These are phyloP conservation scores for Troglohyphantes excavatus DNA, from an alignment of 2,888 invertebrate species.

Conservation along the genomic window DNA sequence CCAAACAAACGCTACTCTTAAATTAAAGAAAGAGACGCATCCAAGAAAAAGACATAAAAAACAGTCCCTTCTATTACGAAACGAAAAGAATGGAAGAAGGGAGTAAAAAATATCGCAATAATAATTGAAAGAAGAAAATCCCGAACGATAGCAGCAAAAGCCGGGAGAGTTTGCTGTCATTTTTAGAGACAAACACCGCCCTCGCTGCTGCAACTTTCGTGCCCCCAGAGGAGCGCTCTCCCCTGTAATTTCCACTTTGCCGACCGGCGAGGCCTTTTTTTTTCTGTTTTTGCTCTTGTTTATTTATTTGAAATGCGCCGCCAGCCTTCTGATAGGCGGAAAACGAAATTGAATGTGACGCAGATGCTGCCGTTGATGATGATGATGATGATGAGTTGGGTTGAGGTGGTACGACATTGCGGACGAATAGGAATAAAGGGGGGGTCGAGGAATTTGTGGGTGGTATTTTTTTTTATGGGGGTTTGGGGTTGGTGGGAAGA, in stretches of 20 bases:
- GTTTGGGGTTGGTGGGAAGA: background rate
- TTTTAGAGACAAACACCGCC: slow-evolving; percentile 61
- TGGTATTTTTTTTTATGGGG: slow-evolving; percentile 45
- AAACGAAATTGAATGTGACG: slow-evolving; percentile 55
- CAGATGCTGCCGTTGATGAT: slow-evolving; percentile 56
- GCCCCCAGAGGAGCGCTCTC: slow-evolving; percentile 12
- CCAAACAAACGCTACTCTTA: background rate
- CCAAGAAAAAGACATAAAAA: slow-evolving; percentile 4
- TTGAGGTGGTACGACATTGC: slow-evolving; percentile 23
- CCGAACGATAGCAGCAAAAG: no score
- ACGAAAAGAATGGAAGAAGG: slow-evolving; percentile 8
- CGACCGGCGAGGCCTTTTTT: slow-evolving; percentile 36
- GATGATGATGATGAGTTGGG: slow-evolving; percentile 43
- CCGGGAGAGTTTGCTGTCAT: slow-evolving; percentile 40
- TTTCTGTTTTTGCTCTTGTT: no score
- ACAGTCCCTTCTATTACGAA: slow-evolving; percentile 19
- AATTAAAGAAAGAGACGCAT: slow-evolving; percentile 17
- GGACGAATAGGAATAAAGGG: slow-evolving; percentile 50
- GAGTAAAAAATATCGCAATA: slow-evolving; percentile 36
- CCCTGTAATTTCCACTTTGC: slow-evolving; percentile 59
- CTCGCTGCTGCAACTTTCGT: slow-evolving; percentile 54
- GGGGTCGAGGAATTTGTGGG: slow-evolving; percentile 49
- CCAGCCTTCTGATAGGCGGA: slow-evolving; percentile 52
- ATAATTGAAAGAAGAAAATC: slow-evolving; percentile 52
- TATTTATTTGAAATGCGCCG: slow-evolving; percentile 40